These are phyloP conservation scores for Zaprionus bogoriensis DNA, from an alignment of 2,888 invertebrate species.

Conservation along the genomic window DNA sequence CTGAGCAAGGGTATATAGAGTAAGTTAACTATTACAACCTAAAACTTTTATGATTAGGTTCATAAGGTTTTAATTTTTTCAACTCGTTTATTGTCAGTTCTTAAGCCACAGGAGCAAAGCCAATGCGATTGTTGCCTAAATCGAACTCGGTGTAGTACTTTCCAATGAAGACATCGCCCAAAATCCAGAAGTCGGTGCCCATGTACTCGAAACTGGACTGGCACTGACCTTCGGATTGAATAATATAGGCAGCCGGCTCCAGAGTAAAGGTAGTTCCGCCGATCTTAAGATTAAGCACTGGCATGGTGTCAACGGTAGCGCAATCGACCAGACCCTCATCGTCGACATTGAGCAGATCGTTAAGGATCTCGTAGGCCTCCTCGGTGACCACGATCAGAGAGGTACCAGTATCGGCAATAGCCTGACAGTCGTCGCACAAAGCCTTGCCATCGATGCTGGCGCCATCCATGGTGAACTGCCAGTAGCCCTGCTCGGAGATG, in stretches of 20 bases:
- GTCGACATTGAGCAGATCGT: constrained; percentile 22
- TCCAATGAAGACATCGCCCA: constrained; percentile 98
- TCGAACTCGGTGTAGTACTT: constrained; percentile 98
- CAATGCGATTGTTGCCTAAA: constrained; percentile 91
- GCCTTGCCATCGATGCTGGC: constrained; percentile 83
- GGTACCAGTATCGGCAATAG: constrained; percentile 97
- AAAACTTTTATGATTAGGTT: background rate
- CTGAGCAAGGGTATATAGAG: too few species aligned
- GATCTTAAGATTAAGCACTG: constrained; percentile 89
- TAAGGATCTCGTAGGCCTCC: constrained; percentile 33
- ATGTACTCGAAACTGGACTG: constrained; percentile 94
- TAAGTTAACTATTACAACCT: background rate
- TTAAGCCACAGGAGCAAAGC: constrained; percentile 88
- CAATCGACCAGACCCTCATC: constrained; percentile 87
- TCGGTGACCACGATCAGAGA: constrained; percentile 90
- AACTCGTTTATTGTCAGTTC: constrained; percentile 31
- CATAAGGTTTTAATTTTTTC: background rate
- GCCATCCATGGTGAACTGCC: constrained; percentile 96
- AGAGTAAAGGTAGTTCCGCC: constrained; percentile 89
- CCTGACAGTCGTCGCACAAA: constrained; percentile 84
- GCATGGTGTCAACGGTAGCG: constrained; percentile 88
- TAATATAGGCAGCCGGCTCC: constrained; percentile 90
- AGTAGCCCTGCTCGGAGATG: constrained; percentile 93
- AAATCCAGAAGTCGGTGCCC: constrained; percentile 94
- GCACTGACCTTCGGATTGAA: constrained; percentile 87